phyloP scores from a whole-genome alignment of 2,113 vertebrate genomes.

The Phoxinus phoxinus region DNA sequence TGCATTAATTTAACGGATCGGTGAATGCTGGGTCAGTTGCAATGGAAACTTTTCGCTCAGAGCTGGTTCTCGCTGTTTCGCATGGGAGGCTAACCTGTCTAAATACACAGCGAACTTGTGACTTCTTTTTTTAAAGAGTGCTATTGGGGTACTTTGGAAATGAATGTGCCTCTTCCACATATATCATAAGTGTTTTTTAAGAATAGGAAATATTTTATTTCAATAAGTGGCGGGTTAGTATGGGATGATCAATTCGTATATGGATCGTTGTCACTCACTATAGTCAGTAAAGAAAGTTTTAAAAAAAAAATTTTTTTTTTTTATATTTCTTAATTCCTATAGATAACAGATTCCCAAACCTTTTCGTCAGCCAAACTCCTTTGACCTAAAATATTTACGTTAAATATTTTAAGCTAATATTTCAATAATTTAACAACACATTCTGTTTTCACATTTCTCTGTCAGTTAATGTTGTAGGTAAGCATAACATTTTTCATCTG shows the following conservation, averaged over 20 bases:
- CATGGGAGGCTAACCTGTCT: slow-evolving; percentile 36
- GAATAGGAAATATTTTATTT: neutral
- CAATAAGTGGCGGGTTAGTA: neutral
- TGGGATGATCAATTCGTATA: neutral
- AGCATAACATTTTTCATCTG: neutral
- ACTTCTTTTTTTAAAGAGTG: neutral
- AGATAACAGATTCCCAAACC: neutral
- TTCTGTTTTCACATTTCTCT: neutral
- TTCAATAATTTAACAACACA: neutral
- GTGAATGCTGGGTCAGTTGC: slow-evolving; percentile 18
- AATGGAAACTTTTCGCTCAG: slow-evolving; percentile 43
- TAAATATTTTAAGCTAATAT: neutral
- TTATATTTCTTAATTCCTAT: neutral
- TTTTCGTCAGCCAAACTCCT: neutral
- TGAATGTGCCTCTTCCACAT: neutral
- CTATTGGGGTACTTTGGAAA: neutral
- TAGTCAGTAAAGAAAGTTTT: neutral
- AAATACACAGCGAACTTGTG: slow-evolving; percentile 16
- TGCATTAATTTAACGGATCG: slow-evolving; percentile 49
- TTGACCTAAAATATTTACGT: neutral
- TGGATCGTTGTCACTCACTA: neutral
- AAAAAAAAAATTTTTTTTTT: too few relatives aligned
- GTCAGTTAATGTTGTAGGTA: neutral
- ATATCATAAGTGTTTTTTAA: neutral
- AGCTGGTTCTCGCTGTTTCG: slow-evolving; percentile 27